Evolutionary conservation across 2,888 invertebrate species (phyloP).

Genomic region (Stenurella melanura): DNA sequence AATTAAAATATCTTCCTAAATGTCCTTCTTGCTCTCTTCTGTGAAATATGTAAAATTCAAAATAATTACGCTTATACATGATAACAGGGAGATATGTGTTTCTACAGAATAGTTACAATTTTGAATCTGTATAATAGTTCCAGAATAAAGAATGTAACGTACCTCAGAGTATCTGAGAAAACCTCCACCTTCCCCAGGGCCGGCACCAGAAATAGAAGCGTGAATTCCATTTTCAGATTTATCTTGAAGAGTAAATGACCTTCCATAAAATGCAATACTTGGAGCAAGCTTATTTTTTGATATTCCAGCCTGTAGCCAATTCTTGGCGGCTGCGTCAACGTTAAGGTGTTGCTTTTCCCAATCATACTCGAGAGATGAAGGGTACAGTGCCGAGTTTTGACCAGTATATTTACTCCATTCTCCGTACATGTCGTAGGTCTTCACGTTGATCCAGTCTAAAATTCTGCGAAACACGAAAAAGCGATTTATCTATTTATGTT

Average conservation of each 20-base stretch:
- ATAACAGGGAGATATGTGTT: no score
- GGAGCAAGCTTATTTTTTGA: constrained; percentile 79
- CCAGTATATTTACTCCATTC: constrained; percentile 80
- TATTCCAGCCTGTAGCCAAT: constrained; percentile 76
- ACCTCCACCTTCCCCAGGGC: constrained; percentile 62
- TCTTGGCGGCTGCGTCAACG: constrained; percentile 50
- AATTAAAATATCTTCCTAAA: no score
- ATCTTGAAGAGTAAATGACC: constrained; percentile 77
- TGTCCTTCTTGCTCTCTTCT: no score
- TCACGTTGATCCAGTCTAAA: constrained; percentile 81
- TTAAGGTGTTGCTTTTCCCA: constrained; percentile 55
- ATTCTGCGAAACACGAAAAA: constrained; percentile 70
- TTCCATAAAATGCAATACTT: constrained; percentile 83
- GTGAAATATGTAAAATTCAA: no score
- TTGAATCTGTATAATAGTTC: no score
- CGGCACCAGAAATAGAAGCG: constrained; percentile 71
- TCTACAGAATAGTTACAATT: no score
- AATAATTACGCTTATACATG: no score
- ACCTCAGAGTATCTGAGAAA: constrained; percentile 50
- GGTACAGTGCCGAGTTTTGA: constrained; percentile 80
- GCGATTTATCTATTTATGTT: not conserved
- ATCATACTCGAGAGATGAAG: constrained; percentile 67
- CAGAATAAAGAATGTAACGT: not conserved
- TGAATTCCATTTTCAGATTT: constrained; percentile 56
- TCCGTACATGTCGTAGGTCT: constrained; percentile 85